Evolutionary conservation across 2,113 vertebrate species (phyloP).

Genomic region (Myotis davidii): DNA sequence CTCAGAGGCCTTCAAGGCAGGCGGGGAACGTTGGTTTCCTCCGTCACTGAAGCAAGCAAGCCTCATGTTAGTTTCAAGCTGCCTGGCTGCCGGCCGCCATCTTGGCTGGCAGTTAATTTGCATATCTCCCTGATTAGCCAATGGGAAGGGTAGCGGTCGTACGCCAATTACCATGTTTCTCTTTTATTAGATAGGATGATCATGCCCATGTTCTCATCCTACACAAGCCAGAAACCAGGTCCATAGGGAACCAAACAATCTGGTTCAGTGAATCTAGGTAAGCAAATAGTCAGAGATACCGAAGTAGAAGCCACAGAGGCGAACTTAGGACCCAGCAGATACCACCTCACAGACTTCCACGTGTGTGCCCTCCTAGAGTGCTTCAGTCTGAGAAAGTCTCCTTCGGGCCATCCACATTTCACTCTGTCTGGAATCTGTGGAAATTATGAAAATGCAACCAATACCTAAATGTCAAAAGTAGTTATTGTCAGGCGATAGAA

Average conservation of each 20-base stretch:
- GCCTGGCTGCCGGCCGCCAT: no score
- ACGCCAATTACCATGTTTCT: no score
- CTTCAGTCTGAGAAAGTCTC: not conserved
- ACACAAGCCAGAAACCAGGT: not conserved
- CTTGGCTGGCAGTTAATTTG: no score
- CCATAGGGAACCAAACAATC: not conserved
- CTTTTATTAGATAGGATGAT: no score
- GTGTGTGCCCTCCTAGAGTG: fast-evolving
- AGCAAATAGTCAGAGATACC: not conserved
- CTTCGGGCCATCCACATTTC: not conserved
- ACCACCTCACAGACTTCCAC: fast-evolving
- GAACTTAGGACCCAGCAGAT: not conserved
- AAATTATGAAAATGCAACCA: not conserved
- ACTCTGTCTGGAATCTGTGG: not conserved
- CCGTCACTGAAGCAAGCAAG: no score
- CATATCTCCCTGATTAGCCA: no score
- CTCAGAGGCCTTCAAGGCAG: no score
- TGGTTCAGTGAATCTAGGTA: not conserved
- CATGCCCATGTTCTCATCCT: not conserved
- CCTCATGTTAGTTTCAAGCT: no score
- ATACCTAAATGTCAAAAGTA: not conserved
- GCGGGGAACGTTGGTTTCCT: no score
- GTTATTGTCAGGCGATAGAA: not conserved
- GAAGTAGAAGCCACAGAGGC: not conserved
- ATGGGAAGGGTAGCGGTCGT: no score